Evolutionary conservation across 2,113 vertebrate species (phyloP).

Genomic region (Myocastor coypus): DNA sequence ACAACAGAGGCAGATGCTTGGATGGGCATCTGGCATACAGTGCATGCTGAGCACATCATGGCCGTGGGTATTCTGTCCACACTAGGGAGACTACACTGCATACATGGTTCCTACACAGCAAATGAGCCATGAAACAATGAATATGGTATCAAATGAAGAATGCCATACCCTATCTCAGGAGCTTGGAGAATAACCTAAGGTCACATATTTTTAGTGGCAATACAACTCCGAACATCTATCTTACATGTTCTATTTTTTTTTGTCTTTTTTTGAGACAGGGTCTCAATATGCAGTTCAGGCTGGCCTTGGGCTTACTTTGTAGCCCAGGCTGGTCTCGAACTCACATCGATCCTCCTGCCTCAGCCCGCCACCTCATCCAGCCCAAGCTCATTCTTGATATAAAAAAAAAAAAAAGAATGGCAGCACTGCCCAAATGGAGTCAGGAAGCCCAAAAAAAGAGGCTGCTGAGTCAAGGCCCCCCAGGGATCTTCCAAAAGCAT

Average conservation of each 20-base stretch:
- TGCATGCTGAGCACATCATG: background rate
- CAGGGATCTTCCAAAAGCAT: background rate
- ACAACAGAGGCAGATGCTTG: background rate
- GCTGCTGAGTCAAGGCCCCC: background rate
- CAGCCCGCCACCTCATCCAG: too few species aligned
- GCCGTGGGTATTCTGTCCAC: background rate
- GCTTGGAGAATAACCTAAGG: slow-evolving; percentile 21
- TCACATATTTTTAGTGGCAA: slow-evolving; percentile 67
- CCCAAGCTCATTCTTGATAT: too few species aligned
- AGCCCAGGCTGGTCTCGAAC: too few species aligned
- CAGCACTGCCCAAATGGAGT: background rate
- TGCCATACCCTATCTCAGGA: background rate
- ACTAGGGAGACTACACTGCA: background rate
- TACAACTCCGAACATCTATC: background rate
- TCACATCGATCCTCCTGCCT: too few species aligned
- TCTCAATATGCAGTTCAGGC: too few species aligned
- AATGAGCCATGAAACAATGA: background rate
- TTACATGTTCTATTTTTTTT: background rate
- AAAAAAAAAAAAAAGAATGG: background rate
- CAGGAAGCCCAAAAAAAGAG: background rate
- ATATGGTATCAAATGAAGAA: slow-evolving; percentile 18
- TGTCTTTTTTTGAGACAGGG: too few species aligned
- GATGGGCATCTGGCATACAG: background rate
- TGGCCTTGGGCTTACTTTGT: too few species aligned
- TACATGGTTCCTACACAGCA: background rate